Conservation (phyloP, 2,113 vertebrate species). For the Hiodon alosoides region DNA sequence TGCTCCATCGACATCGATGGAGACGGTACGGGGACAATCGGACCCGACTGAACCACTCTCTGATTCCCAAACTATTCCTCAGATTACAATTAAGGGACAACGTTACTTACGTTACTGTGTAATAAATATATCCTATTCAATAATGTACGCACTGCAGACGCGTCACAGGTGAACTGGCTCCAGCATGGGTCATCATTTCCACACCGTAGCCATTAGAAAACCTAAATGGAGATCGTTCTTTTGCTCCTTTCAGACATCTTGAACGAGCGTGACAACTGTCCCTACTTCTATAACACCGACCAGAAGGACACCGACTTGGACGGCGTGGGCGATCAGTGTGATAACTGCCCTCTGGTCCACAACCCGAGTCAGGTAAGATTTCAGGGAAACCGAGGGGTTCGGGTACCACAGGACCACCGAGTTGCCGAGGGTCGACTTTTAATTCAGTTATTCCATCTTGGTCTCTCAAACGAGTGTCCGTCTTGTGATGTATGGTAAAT, state of each 20-base stretch:
- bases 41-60: neutral
- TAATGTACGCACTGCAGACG: no score
- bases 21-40: slow-evolving; percentile 68
- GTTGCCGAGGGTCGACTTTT: neutral
- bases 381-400: no score
- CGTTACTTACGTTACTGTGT: no score
- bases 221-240: no score
- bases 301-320: slow-evolving; percentile 90
- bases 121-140: no score
- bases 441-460: neutral
- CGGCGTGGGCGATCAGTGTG: slow-evolving; percentile 91
- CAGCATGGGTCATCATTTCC: no score
- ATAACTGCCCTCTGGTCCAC: slow-evolving; percentile 89
- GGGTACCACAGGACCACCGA: no score
- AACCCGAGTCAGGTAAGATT: slow-evolving; percentile 82
- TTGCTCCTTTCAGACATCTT: slow-evolving; percentile 67
- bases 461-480: neutral
- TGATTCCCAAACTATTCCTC: neutral
- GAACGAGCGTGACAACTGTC: slow-evolving; percentile 92
- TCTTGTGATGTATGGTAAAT: no score
- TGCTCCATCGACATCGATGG: slow-evolving; percentile 94
- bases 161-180: no score
- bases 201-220: no score
- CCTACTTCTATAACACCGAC: slow-evolving; percentile 88
- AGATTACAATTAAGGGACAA: no score